A percentile compares a stretch with the other conserved stretches of the same genome.
Conservation (phyloP, 2,888 invertebrate species). For the Encarsia formosa region DNA sequence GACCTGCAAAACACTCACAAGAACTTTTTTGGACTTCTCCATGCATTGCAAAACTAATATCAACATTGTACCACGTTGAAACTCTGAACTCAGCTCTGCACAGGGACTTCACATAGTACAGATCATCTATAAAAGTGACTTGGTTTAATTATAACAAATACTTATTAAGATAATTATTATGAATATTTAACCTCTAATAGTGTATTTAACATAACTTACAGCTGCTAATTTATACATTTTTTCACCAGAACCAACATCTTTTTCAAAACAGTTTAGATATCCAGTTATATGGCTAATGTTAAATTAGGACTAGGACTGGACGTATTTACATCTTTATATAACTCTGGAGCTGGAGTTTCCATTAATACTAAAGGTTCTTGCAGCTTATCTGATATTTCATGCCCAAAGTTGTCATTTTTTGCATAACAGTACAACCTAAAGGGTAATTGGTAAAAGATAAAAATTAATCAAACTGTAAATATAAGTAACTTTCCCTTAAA, state of each 20-base stretch:
- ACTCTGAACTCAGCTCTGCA: slow-evolving; percentile 7
- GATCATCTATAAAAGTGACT: slow-evolving; percentile 1
- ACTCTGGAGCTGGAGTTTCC: not conserved
- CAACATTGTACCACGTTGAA: not conserved
- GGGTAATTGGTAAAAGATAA: too few species aligned
- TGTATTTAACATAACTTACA: not conserved
- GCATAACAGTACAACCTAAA: too few species aligned
- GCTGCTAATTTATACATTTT: slow-evolving; percentile 1
- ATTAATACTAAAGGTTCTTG: not conserved
- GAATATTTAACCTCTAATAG: not conserved
- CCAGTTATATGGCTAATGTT: not conserved
- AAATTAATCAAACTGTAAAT: too few species aligned
- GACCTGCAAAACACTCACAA: slow-evolving; percentile 10
- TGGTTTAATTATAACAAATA: too few species aligned
- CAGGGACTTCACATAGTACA: not conserved
- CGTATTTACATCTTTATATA: not conserved
- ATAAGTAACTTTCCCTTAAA: too few species aligned
- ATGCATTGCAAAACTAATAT: not conserved
- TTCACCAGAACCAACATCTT: not conserved
- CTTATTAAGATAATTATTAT: not conserved
- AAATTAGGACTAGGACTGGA: not conserved
- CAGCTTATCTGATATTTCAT: not conserved
- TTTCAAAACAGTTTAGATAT: not conserved
- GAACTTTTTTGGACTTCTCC: not conserved
- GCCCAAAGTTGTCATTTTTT: slow-evolving; percentile 4